Evolutionary conservation across 92 coral and sea anemone species (phyloP), one percentile per base, ranked within the genome.

Genomic region (Parazoanthus swiftii): DNA sequence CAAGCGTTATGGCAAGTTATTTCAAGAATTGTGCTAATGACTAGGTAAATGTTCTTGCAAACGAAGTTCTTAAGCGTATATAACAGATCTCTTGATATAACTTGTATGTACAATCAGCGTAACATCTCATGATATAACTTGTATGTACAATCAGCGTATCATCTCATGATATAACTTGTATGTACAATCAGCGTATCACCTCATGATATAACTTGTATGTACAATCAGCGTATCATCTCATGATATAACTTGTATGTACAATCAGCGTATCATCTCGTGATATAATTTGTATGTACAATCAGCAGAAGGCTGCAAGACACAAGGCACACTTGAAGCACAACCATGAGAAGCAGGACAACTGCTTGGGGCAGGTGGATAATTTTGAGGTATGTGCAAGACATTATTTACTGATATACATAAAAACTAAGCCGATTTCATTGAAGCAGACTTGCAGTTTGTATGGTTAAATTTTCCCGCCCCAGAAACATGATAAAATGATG

Each of bases 311-410:
- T 68, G 26, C 74, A 68, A 68, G 35, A 23, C 74, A 68, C 35
- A 23, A 68, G 74, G 18, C 18, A 68, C 74, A 10, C 74, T 68
- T 68, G 74, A 68, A 68, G 10, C 74, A 68, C 74, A 68, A 23
- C 0, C 51, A 6, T 48, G 51, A 48, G 8, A 48, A 48, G 0
- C 74, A 68, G n/a, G 35, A 68, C 35, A 68, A 68, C 29, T 8
- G 74, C 35, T 68, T 68, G 33, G 74, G 35, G 2, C 35, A 23
- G n/a, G 35, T 23, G 35, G 74, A 68, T 23, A 68, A 23, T 68
- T 68, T 68, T 68, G 35, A 68, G 74, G 74, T 68, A 68, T 35
- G 35, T 68, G 74, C 74, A 68, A 68, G 74, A 68, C 74, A 68
- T 20, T 3, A 23, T 23, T 68, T 68, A 15, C 74, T 23, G n/a